These are phyloP conservation scores for Choreutis nemorana DNA, from an alignment of 2,888 invertebrate species.

Conservation along the genomic window DNA sequence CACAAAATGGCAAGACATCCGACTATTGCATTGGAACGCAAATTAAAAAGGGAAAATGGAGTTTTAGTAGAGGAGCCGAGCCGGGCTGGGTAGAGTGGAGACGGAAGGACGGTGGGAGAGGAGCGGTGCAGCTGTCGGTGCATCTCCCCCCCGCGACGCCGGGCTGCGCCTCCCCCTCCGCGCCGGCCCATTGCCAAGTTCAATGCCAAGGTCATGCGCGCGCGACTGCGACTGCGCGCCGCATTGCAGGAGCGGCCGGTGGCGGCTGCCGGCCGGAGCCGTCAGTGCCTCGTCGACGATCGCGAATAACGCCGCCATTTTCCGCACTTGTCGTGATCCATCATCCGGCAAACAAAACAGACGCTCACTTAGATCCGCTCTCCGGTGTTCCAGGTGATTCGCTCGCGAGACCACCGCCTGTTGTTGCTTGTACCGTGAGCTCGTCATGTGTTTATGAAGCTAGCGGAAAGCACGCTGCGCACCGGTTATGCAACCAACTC, in stretches of 20 bases:
- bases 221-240: slow-evolving; percentile 71
- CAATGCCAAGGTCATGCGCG: slow-evolving; percentile 82
- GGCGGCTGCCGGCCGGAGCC: slow-evolving; percentile 36
- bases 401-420: too few species aligned
- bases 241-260: slow-evolving; percentile 71
- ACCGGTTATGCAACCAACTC: slow-evolving; percentile 44
- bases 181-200: slow-evolving; percentile 74
- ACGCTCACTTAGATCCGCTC: neutral
- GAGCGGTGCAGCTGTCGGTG: slow-evolving; percentile 59
- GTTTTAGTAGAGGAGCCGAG: slow-evolving; percentile 11
- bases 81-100: slow-evolving; percentile 22
- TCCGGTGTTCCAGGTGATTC: slow-evolving; percentile 21
- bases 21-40: too few species aligned
- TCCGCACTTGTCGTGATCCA: slow-evolving; percentile 21
- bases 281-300: slow-evolving; percentile 53
- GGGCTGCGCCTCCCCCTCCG: slow-evolving; percentile 21
- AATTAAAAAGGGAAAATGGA: slow-evolving; percentile 23
- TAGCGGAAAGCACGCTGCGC: slow-evolving; percentile 21
- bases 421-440: neutral
- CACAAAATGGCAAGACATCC: too few species aligned
- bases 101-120: slow-evolving; percentile 38
- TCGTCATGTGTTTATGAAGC: slow-evolving; percentile 2
- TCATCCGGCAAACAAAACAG: slow-evolving; percentile 24
- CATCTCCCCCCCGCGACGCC: slow-evolving; percentile 33
- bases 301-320: slow-evolving; percentile 37